These are phyloP conservation scores for Cylindroiulus punctatus DNA, from an alignment of 2,888 invertebrate species.

Conservation along the genomic window DNA sequence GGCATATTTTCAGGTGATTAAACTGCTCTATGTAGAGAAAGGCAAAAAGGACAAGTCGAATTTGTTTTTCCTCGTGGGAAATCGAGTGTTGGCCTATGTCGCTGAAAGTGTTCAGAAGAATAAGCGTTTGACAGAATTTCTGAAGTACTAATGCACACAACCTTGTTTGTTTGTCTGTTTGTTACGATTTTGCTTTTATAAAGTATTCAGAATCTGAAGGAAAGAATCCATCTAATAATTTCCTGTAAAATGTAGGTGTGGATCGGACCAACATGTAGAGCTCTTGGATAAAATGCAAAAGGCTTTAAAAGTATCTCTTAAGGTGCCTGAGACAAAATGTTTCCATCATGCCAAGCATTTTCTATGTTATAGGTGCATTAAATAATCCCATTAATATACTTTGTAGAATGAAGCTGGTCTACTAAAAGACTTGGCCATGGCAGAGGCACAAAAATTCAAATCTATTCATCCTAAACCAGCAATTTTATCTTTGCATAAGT, in stretches of 20 bases:
- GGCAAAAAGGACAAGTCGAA: constrained; percentile 74
- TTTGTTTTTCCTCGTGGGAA: constrained; percentile 76
- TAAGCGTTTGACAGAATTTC: constrained; percentile 73
- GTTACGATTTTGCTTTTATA: not conserved
- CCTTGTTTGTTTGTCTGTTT: no score
- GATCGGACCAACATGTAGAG: constrained; percentile 76
- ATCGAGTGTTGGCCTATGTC: constrained; percentile 74
- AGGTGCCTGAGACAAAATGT: constrained; percentile 65
- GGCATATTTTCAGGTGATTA: constrained; percentile 65
- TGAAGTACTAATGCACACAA: constrained; percentile 73
- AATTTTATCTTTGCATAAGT: constrained; percentile 63
- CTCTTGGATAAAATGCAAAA: constrained; percentile 79
- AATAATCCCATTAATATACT: constrained; percentile 29
- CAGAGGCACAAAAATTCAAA: constrained; percentile 75
- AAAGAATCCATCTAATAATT: not conserved
- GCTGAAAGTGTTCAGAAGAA: constrained; percentile 75
- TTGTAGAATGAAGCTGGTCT: constrained; percentile 71
- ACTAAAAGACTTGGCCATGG: constrained; percentile 76
- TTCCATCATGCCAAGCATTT: not conserved
- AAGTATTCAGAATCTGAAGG: not conserved
- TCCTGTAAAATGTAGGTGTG: constrained; percentile 70
- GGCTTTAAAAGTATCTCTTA: constrained; percentile 73
- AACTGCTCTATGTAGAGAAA: constrained; percentile 76
- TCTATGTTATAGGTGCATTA: not conserved
- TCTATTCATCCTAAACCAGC: constrained; percentile 60